These are phyloP conservation scores for Amphibalanus amphitrite DNA, from an alignment of 1,140 invertebrate species.

Conservation along the genomic window DNA sequence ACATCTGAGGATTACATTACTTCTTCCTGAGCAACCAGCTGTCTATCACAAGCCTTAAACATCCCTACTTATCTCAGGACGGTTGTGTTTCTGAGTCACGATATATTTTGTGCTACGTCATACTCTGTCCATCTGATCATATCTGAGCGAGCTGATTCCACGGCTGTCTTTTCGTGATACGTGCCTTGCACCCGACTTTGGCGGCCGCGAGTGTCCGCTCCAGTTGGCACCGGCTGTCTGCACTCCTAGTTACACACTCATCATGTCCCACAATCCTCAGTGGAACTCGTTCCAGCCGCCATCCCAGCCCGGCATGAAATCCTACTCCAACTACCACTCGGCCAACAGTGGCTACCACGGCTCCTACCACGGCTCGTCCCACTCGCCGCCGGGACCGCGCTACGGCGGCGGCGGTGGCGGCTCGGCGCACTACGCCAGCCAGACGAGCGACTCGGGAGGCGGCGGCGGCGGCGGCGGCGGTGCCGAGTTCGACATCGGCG, in stretches of 20 bases:
- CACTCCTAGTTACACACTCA: neutral
- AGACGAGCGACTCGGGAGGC: neutral
- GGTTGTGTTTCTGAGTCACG: neutral
- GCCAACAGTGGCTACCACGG: neutral
- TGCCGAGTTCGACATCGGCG: constrained; percentile 1
- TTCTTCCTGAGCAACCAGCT: neutral
- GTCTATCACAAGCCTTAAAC: neutral
- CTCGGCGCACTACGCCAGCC: neutral
- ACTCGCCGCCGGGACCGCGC: neutral
- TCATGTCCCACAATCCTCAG: constrained; percentile 3
- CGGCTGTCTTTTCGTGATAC: neutral
- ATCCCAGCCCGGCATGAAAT: neutral
- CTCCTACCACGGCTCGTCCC: neutral
- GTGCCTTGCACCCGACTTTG: neutral
- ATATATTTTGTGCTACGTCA: neutral
- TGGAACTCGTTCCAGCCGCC: constrained; percentile 3
- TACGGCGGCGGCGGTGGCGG: neutral
- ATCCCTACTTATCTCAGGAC: neutral
- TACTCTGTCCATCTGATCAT: too few relatives aligned
- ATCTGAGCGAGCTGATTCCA: neutral
- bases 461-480: neutral
- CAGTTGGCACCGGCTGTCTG: neutral
- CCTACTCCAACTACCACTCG: neutral
- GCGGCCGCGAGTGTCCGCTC: neutral
- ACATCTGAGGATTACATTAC: neutral